Conservation (phyloP, 2,113 vertebrate species). For the Tragelaphus imberbis region DNA sequence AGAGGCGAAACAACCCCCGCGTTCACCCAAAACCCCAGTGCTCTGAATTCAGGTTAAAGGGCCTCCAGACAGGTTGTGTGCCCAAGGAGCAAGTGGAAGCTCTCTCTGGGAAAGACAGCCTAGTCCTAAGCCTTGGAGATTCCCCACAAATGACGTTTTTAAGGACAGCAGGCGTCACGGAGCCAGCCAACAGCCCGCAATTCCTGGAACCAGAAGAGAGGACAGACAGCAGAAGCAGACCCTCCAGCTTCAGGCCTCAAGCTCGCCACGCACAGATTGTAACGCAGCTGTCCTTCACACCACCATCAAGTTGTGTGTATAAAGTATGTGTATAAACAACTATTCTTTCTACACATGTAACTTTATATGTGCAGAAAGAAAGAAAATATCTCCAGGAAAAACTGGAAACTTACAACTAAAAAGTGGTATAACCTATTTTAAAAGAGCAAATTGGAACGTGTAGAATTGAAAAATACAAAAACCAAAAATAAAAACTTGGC, state of each 20-base stretch:
- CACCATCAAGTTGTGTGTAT: neutral
- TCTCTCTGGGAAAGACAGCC: neutral
- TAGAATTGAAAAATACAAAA: neutral
- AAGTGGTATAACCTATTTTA: neutral
- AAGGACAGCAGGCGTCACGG: neutral
- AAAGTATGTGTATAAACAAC: neutral
- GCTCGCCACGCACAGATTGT: too few species aligned
- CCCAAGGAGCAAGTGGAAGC: neutral
- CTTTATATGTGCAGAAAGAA: neutral
- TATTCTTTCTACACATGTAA: neutral
- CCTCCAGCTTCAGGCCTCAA: neutral
- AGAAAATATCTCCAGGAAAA: neutral
- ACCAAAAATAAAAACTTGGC: neutral
- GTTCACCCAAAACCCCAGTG: rapidly evolving
- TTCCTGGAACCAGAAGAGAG: neutral
- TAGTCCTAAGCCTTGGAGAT: neutral
- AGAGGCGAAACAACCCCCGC: neutral
- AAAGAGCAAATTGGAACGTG: neutral
- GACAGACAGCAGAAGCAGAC: neutral
- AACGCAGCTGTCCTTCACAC: neutral
- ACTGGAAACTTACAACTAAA: neutral
- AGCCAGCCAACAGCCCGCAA: neutral
- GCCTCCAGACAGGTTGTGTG: neutral
- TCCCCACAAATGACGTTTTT: neutral
- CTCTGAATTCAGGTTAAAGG: neutral